phyloP scores from a whole-genome alignment of 2,888 invertebrate genomes.

The Acanthosoma haemorrhoidale region DNA sequence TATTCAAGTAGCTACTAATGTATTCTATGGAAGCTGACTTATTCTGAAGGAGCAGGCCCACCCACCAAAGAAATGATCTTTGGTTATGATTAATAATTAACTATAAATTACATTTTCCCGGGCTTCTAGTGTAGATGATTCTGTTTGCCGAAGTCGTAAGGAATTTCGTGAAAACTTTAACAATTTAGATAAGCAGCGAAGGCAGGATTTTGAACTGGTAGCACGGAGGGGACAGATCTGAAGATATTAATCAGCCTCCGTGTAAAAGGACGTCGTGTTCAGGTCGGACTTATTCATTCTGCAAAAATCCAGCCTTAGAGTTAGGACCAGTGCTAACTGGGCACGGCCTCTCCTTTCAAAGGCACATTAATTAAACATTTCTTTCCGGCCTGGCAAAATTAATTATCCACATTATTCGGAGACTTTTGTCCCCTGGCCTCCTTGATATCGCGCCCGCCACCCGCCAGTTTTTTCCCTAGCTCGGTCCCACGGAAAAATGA shows the following conservation, averaged over 20 bases:
- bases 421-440: conserved; percentile 20
- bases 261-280: conserved; percentile 10
- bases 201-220: neutral
- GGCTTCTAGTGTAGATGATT: no score
- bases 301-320: conserved; percentile 7
- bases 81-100: no score
- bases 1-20: no score
- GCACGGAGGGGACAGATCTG: neutral
- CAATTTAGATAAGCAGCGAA: neutral
- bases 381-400: conserved; percentile 21
- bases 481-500: conserved; percentile 1
- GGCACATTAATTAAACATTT: conserved; percentile 28
- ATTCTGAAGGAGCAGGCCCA: no score
- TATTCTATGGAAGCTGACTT: no score
- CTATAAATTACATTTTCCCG: no score
- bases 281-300: conserved; percentile 17
- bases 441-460: neutral
- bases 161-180: no score
- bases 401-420: conserved; percentile 27
- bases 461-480: neutral
- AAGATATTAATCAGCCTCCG: conserved; percentile 20
- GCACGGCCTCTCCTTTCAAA: conserved; percentile 11
- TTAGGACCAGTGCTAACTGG: neutral
- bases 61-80: no score
- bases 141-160: no score